These are phyloP conservation scores for Aplodontia rufa DNA, from an alignment of 2,113 vertebrate species.

Conservation along the genomic window DNA sequence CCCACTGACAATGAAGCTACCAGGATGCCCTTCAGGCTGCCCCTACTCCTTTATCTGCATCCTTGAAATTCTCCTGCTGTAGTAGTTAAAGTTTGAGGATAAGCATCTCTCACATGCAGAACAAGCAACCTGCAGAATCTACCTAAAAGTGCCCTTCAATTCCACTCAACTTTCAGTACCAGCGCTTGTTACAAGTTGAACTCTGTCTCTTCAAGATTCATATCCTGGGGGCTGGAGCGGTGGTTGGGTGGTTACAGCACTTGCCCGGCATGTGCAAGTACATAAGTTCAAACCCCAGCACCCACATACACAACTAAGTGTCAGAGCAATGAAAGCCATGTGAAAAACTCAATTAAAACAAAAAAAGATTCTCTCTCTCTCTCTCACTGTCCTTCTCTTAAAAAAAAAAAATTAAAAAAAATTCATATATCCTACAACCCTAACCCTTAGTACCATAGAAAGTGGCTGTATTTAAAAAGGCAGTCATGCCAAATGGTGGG, in stretches of 20 bases:
- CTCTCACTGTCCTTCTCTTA: too few relatives aligned
- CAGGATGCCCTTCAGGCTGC: rapidly evolving
- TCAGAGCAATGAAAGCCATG: too few relatives aligned
- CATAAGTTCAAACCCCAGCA: too few relatives aligned
- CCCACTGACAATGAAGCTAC: background rate
- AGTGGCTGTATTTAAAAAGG: background rate
- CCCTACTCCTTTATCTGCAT: rapidly evolving
- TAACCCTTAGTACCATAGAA: background rate
- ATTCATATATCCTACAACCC: too few relatives aligned
- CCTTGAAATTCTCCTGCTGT: rapidly evolving
- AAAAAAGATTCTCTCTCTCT: too few relatives aligned
- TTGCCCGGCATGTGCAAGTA: too few relatives aligned
- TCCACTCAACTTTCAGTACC: background rate
- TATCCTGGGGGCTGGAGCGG: too few relatives aligned
- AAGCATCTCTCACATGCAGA: background rate
- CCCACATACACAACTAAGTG: too few relatives aligned
- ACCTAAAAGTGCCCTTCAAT: background rate
- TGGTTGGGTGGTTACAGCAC: too few relatives aligned
- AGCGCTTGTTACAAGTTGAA: background rate
- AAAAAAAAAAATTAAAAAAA: too few relatives aligned
- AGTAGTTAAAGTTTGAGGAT: background rate
- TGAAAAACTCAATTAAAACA: too few relatives aligned
- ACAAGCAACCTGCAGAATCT: background rate
- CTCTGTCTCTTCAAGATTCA: background rate
- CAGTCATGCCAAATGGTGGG: background rate